Percentiles rank a stretch among this genome's conserved stretches.
Conservation (phyloP, 2,113 vertebrate species). For the Periophthalmus modestus region DNA sequence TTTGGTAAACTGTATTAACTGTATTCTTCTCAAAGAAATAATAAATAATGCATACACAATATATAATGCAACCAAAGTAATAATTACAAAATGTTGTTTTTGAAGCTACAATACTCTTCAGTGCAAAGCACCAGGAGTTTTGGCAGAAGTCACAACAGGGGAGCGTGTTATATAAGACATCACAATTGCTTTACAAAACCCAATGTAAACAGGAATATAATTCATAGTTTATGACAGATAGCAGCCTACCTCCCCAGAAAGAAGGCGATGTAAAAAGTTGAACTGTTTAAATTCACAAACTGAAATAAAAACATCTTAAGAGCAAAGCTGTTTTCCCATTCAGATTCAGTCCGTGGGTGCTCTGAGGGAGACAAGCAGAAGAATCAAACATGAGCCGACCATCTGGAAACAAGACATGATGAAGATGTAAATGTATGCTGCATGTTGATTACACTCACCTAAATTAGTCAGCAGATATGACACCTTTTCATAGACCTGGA, state of each 20-base stretch:
- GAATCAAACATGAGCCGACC: constrained; percentile 18
- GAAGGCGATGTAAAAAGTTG: constrained; percentile 98
- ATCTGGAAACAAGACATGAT: constrained; percentile 23
- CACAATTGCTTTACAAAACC: constrained; percentile 22
- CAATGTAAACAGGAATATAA: constrained; percentile 31
- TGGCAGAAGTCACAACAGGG: constrained; percentile 25
- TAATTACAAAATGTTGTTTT: neutral
- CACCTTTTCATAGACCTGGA: constrained; percentile 96
- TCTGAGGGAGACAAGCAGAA: constrained; percentile 73
- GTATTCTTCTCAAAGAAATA: too few relatives aligned
- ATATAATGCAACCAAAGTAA: too few relatives aligned
- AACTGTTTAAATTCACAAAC: constrained; percentile 98
- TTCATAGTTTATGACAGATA: constrained; percentile 21
- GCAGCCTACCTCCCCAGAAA: constrained; percentile 90
- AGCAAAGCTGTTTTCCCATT: constrained; percentile 99
- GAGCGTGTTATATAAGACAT: constrained; percentile 40
- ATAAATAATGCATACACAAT: too few relatives aligned
- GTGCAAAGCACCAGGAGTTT: constrained; percentile 11
- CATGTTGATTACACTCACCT: constrained; percentile 77
- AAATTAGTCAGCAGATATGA: constrained; percentile 94
- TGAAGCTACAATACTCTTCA: neutral
- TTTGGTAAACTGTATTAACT: neutral
- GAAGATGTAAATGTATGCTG: neutral
- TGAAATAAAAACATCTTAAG: constrained; percentile 99
- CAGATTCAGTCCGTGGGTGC: constrained; percentile 95